Percentiles rank a stretch among this genome's conserved stretches.
phyloP scores from a whole-genome alignment of 2,888 invertebrate species.

The Leptothorax acervorum region DNA sequence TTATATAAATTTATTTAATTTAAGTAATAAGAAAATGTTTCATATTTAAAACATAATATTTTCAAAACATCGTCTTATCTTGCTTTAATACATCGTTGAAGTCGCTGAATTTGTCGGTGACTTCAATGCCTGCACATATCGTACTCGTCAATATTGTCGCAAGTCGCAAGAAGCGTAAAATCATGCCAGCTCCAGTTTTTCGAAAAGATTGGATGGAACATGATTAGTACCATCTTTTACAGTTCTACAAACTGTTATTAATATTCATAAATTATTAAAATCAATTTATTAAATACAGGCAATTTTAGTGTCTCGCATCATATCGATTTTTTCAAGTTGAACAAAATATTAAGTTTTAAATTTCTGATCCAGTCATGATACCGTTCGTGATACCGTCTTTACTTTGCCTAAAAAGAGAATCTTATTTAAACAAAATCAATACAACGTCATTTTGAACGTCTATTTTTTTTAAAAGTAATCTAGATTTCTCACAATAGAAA shows the following conservation, averaged over 20 bases:
- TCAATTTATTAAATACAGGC: not conserved
- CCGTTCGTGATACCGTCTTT: not conserved
- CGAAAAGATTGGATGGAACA: not conserved
- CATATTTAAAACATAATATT: not conserved
- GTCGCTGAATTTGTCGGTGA: slow-evolving; percentile 72
- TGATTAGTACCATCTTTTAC: not conserved
- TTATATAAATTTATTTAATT: not conserved
- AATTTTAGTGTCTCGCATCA: not conserved
- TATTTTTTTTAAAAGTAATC: not conserved
- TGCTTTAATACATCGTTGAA: slow-evolving; percentile 40
- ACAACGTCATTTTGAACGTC: not conserved
- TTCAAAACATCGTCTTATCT: not conserved
- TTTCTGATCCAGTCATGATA: not conserved
- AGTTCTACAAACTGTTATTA: not conserved
- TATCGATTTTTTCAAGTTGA: not conserved
- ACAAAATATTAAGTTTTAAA: not conserved
- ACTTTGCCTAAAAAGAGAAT: not conserved
- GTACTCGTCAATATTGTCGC: slow-evolving; percentile 61
- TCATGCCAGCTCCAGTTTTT: not conserved
- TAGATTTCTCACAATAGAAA: not conserved
- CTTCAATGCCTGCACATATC: slow-evolving; percentile 77
- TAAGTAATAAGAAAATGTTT: not conserved
- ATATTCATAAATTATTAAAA: not conserved
- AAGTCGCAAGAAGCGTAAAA: slow-evolving; percentile 53
- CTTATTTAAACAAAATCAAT: not conserved